Percentiles rank a stretch among this genome's conserved stretches.
phyloP scores from a whole-genome alignment of 2,888 invertebrate genomes.

The Euplagia quadripunctaria region DNA sequence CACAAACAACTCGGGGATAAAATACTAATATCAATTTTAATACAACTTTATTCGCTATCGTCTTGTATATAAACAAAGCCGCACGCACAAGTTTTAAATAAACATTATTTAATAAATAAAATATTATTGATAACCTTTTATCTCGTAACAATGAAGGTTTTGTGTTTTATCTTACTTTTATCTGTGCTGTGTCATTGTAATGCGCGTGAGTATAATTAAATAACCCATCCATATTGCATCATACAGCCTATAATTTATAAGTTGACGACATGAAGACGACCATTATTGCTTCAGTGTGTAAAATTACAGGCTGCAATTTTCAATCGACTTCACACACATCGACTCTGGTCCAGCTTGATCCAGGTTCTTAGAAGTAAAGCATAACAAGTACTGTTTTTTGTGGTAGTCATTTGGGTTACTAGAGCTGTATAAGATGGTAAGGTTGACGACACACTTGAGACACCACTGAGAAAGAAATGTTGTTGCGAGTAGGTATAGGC shows the following conservation, averaged over 20 bases:
- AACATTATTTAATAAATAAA: slow-evolving; percentile 26
- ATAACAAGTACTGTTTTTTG: too few species aligned
- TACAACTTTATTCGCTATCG: slow-evolving; percentile 30
- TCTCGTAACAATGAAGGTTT: slow-evolving; percentile 48
- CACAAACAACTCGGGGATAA: slow-evolving; percentile 17
- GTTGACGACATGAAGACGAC: neutral
- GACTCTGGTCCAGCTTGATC: too few species aligned
- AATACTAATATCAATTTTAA: slow-evolving; percentile 26
- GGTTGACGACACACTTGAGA: too few species aligned
- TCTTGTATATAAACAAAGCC: slow-evolving; percentile 44
- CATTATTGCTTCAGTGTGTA: too few species aligned
- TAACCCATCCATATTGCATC: slow-evolving; percentile 21
- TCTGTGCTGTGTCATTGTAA: slow-evolving; percentile 36
- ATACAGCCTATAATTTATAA: neutral
- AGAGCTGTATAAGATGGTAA: too few species aligned
- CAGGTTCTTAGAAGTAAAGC: too few species aligned
- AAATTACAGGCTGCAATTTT: neutral
- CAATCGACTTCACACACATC: too few species aligned
- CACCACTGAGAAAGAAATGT: too few species aligned
- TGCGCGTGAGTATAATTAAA: slow-evolving; percentile 49
- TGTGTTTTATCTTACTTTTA: slow-evolving; percentile 43
- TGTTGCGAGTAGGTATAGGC: too few species aligned
- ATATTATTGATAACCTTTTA: slow-evolving; percentile 40
- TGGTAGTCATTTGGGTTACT: too few species aligned
- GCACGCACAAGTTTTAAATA: slow-evolving; percentile 30